Base-by-base conservation (phyloP, 2,888 invertebrate genomes). In the Zhuqinia jingwanae region DNA sequence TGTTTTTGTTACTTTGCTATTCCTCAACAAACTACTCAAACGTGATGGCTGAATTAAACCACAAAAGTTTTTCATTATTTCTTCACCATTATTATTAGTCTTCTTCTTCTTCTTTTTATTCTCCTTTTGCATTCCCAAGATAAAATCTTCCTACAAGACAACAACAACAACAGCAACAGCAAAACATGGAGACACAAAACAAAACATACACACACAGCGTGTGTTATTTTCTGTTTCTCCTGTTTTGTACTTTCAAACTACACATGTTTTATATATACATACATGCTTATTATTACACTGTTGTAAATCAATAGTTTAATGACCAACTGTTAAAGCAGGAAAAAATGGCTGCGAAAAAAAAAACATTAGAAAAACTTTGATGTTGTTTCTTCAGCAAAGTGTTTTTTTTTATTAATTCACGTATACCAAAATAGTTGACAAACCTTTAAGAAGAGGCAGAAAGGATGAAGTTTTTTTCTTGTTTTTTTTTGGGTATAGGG, bases 41-140 rank as follows among this genome's bases (percentile, higher is more conserved):
- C 53, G 53, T 25, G 75, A 75, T 75, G 75, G 78, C 17, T 42
- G 78, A 78, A 63, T 78, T 78, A 78, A 78, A 68, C 80, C 65
- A 42, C 68, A 81, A 81, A n/a, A 70, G 47, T 53, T 81, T 81
- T 81, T 81, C 56, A 58, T 73, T 73, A 47, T 81, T 81, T 70
- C 81, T 68, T 60, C 45, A 30, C 80, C 36, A 50, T 80, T 70
- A 50, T 80, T 70, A 70, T 68, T 25, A 20, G 70, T 47, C 22
- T 70, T 70, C n/a, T n/a, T n/a, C n/a, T n/a, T n/a, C n/a, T 58
- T 13, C 42, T 77, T 13, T 27, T n/a, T n/a, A 15, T 53, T 0
- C 27, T 60, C 15, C 42, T 77, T 60, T 60, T n/a, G 25, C 53
- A 45, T 77, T 60, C 45, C 60, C 36, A 10, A 30, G 77, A 77